Conservation (phyloP, 64 coral and sea anemone genomes). For the Montipora capricornis region DNA sequence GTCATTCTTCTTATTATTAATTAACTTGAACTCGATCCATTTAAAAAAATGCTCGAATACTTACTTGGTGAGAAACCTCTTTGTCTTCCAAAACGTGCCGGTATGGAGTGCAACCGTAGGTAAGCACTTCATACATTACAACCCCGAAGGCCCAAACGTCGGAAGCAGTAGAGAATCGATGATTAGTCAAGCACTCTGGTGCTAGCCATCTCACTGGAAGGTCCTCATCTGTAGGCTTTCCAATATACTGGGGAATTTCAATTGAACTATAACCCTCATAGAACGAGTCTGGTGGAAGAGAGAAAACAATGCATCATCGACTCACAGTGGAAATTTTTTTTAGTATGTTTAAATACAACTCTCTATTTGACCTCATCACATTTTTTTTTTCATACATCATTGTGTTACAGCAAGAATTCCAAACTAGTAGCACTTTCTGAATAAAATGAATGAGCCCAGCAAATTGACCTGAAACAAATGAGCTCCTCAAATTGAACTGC, state of each 20-base stretch:
- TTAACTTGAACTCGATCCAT: no score
- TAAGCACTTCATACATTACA: constrained; percentile 60
- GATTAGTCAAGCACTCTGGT: constrained; percentile 44
- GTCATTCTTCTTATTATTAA: no score
- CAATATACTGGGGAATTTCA: background rate
- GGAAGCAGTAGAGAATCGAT: constrained; percentile 61
- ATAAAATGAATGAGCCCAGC: no score
- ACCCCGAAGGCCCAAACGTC: constrained; percentile 82
- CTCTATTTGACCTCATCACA: no score
- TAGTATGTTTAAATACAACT: no score
- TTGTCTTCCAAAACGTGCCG: background rate
- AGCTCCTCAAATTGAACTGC: no score
- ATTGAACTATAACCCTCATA: background rate
- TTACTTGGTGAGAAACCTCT: background rate
- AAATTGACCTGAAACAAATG: no score
- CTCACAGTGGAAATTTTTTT: no score
- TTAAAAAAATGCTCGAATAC: background rate
- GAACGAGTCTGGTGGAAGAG: background rate
- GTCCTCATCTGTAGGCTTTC: background rate
- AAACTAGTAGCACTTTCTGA: no score
- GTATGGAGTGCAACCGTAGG: constrained; percentile 64
- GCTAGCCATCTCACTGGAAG: constrained; percentile 59
- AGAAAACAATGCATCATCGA: background rate
- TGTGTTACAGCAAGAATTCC: no score
- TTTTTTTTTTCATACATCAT: no score